Evolutionary conservation across 1,140 invertebrate genomes (phyloP), one percentile per base, ranked within the genome.

Genomic region (Lucilia cuprina): DNA sequence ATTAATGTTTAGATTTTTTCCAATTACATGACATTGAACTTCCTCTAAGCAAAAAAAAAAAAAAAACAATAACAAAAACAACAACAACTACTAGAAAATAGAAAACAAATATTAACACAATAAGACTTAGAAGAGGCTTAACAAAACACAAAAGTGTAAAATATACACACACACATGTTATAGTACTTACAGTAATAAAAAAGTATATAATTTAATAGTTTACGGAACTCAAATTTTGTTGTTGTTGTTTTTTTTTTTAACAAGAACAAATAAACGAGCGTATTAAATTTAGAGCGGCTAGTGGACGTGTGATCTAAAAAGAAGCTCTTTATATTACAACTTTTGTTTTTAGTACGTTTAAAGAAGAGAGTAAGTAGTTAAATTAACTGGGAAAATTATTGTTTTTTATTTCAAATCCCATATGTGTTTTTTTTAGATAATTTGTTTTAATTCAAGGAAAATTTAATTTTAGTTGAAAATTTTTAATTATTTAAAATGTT

Each of bases 1-100:
- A 55, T 2, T 12, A 17, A 17, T 17, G 12, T 17, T 70, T 70
- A 3, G n/a, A 12, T 70, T 70, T 70, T 70, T 21, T 21, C 21
- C 5, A 21, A 70, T 70, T 70, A 70, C 65, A 70, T 70, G 65
- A 70, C 65, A 70, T 70, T 70, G 65, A 70, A 70, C 65, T 70
- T 70, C 65, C n/a, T 70, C 65, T 21, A 7, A 70, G n/a, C 41
- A 70, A 21, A 21, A 9, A 25, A 25, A 21, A 70, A 70, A 21
- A 21, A 9, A 25, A 25, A 21, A 70, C 19, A 70, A 21, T 21
- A 10, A 70, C 65, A 70, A 70, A 17, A 70, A 70, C 17, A 19
- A 19, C 65, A 70, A 19, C 19, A 25, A 70, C n/a, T 7, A 70
- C 5, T 7, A 70, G 2, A 19, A 70, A 55, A 55, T 12, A 55